Percentiles rank a stretch among this genome's conserved stretches.
Conservation (phyloP, 2,888 invertebrate species). For the Esperia sulphurella region DNA sequence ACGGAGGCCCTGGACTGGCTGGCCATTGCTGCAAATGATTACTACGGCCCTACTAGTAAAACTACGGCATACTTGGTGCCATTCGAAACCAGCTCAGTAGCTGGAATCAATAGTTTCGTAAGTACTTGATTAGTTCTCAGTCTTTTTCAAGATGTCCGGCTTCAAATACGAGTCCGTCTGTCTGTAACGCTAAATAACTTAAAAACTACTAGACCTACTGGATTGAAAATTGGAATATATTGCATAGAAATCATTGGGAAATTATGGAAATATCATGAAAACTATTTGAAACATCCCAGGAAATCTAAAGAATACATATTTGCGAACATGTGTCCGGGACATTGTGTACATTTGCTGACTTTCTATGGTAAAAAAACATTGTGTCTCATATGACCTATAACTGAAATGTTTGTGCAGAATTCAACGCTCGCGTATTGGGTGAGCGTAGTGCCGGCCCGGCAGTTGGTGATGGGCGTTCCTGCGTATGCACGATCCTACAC, state of each 20-base stretch:
- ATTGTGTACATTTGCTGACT: too few relatives aligned
- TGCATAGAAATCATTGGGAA: too few relatives aligned
- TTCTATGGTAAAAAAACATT: neutral
- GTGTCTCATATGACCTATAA: too few relatives aligned
- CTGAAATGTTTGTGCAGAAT: constrained; percentile 62
- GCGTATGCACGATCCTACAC: constrained; percentile 88
- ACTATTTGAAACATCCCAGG: too few relatives aligned
- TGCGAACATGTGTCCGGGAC: too few relatives aligned
- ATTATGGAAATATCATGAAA: too few relatives aligned
- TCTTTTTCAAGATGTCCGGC: too few relatives aligned
- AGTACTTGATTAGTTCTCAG: constrained; percentile 35
- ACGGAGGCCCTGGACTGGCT: constrained; percentile 87
- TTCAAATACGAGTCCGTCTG: too few relatives aligned
- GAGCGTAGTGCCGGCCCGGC: constrained; percentile 81
- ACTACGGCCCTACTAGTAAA: constrained; percentile 86
- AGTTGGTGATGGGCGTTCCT: constrained; percentile 87
- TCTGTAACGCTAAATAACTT: too few relatives aligned
- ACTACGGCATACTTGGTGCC: constrained; percentile 88
- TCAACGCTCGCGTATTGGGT: constrained; percentile 87
- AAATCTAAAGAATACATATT: too few relatives aligned
- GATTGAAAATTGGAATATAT: too few relatives aligned
- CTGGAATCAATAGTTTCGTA: constrained; percentile 84
- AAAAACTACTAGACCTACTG: too few relatives aligned
- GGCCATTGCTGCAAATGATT: constrained; percentile 90
- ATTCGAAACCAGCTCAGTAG: constrained; percentile 81